Base-by-base conservation (phyloP, 1,140 invertebrate genomes). In the Stegodyphus mimosarum region DNA sequence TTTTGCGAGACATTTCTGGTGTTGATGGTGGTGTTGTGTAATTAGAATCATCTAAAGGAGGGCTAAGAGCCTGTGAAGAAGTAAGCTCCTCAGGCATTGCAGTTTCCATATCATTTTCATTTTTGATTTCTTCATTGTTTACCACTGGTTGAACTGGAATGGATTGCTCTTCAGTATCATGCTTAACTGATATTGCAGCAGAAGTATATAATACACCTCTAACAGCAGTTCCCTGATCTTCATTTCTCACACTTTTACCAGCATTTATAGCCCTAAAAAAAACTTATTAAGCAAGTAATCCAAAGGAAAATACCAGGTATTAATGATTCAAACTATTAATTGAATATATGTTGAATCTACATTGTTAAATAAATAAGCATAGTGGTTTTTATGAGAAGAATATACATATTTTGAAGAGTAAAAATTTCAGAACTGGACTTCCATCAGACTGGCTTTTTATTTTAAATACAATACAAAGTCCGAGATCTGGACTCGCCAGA, bases 231-330 rank as follows among this genome's bases (percentile, higher is more conserved):
- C 94, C 94, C 90, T 96, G 94, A 90, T 96, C 95, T 90, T 96
- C 95, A 89, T 96, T 96, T 91, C 93, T 92, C 52, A 91, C 91
- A 74, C 94, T 95, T 90, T 96, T 96, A 0, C 95, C 95, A 51
- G 95, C 95, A 91, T 96, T 96, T 9, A 93, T 92, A 11, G 91
- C 91, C 88, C 92, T 92, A 86, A 13, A 87, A 84, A 18, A 74
- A 69, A 64, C 10, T 64, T 10, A 77, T 6, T 49, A 53, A 49
- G 81, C 60, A 64, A 77, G 33, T 33, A 33, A 33, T 33, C 33
- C 33, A 33, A 33, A 33, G 33, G 33, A 33, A 33, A 33, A 33
- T 3, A 33, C 33, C 33, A 33, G 33, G 33, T 33, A 33, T 33
- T 1, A 33, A 33, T 33, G 33, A 33, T 33, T 1, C 33, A 33